Percentiles rank a stretch among this genome's conserved stretches.
Evolutionary conservation across 2,888 invertebrate genomes (phyloP).

Genomic region (Criorhina ranunculi): DNA sequence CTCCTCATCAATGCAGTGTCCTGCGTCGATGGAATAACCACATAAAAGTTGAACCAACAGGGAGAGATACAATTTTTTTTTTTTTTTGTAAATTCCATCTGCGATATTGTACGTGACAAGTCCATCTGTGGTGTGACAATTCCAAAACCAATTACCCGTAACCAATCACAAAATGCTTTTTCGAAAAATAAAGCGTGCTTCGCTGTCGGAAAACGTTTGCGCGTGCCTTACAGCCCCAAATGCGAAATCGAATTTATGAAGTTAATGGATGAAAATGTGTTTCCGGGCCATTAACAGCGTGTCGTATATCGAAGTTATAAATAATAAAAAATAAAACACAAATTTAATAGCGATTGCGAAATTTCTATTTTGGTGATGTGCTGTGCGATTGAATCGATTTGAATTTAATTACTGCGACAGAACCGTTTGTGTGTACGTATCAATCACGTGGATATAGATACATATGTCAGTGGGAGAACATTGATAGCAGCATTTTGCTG

Average conservation of each 20-base stretch:
- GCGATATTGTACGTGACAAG: constrained; percentile 19
- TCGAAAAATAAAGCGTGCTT: constrained; percentile 6
- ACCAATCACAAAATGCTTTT: constrained; percentile 20
- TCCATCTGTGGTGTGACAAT: constrained; percentile 57
- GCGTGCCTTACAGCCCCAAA: constrained; percentile 10
- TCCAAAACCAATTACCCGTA: constrained; percentile 57
- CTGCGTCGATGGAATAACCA: constrained; percentile 6
- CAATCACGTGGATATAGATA: constrained; percentile 5
- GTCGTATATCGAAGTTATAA: constrained; percentile 15
- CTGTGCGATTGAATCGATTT: constrained; percentile 45
- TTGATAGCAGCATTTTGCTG: background rate
- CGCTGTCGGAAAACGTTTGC: constrained; percentile 30
- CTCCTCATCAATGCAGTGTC: constrained; percentile 4
- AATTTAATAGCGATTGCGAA: constrained; percentile 33
- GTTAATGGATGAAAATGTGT: constrained; percentile 57
- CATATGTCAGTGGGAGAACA: background rate
- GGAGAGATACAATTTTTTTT: background rate
- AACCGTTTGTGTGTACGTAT: background rate
- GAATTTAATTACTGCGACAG: constrained; percentile 33
- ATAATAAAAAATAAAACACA: background rate
- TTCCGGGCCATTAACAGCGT: constrained; percentile 52
- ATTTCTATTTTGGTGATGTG: constrained; percentile 31
- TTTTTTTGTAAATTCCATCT: constrained; percentile 8
- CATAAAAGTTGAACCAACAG: constrained; percentile 16
- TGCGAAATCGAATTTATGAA: constrained; percentile 47